A percentile compares a stretch with the other conserved stretches of the same genome.
Conservation (phyloP, 2,113 vertebrate genomes). For the Melozone crissalis region DNA sequence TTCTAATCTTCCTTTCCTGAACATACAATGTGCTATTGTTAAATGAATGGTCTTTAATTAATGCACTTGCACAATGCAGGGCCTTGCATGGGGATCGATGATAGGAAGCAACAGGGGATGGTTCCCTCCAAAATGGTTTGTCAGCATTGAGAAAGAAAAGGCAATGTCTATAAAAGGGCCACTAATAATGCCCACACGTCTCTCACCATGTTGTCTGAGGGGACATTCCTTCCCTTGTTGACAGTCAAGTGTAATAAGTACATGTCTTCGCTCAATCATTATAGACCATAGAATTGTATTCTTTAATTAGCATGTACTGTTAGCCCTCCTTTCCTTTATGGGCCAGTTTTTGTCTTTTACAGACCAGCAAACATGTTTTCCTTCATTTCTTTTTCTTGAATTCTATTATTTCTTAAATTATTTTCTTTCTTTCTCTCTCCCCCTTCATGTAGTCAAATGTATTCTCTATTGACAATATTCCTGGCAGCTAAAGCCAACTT, state of each 20-base stretch:
- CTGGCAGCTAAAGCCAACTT: not conserved
- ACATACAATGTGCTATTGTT: conserved; percentile 49
- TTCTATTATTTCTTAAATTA: not conserved
- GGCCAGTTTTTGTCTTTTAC: conserved; percentile 1
- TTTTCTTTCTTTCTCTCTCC: not conserved
- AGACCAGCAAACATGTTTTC: conserved; percentile 12
- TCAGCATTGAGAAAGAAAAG: conserved; percentile 64
- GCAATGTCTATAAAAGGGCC: conserved; percentile 49
- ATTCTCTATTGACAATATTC: not conserved
- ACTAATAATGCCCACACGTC: conserved; percentile 76
- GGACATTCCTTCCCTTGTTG: conserved; percentile 66
- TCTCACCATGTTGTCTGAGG: conserved; percentile 71
- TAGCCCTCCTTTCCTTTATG: conserved; percentile 34
- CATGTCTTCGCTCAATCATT: conserved; percentile 65
- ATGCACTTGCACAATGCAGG: conserved; percentile 41
- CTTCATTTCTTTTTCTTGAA: not conserved
- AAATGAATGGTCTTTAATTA: conserved; percentile 67
- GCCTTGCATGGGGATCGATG: conserved; percentile 65
- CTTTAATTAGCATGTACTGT: conserved; percentile 69
- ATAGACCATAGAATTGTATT: conserved; percentile 64
- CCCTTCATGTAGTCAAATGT: not conserved
- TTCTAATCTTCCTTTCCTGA: conserved; percentile 50
- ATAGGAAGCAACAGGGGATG: conserved; percentile 69
- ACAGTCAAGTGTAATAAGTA: conserved; percentile 68
- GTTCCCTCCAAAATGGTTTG: conserved; percentile 65